A percentile compares a stretch with the other conserved stretches of the same genome.
phyloP scores from a whole-genome alignment of 2,888 invertebrate genomes.

The Agonopterix alstromeriana region DNA sequence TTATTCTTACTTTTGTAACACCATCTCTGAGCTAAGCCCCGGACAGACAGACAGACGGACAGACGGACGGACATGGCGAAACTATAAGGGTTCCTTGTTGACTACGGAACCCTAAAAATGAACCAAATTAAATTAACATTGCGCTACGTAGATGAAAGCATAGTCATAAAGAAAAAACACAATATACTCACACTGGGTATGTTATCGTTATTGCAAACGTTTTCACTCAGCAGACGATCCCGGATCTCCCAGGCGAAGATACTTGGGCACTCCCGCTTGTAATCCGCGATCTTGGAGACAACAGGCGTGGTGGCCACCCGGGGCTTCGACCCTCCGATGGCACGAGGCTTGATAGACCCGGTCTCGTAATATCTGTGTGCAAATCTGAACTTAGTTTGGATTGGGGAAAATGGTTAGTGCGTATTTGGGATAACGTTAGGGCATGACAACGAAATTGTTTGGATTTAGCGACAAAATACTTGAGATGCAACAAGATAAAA shows the following conservation, averaged over 20 bases:
- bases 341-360: conserved; percentile 96
- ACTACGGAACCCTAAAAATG: no score
- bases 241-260: conserved; percentile 99
- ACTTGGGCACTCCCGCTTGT: conserved; percentile 97
- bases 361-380: conserved; percentile 95
- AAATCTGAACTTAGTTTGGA: conserved; percentile 69
- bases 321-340: conserved; percentile 98
- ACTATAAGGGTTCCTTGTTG: no score
- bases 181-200: conserved; percentile 95
- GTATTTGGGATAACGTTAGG: conserved; percentile 10
- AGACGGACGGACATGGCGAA: no score
- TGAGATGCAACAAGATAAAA: no score
- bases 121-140: neutral
- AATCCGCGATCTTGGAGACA: conserved; percentile 96
- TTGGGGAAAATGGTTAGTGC: conserved; percentile 41
- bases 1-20: no score
- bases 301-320: conserved; percentile 96
- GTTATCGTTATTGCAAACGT: conserved; percentile 97
- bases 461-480: no score
- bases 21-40: no score
- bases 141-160: neutral
- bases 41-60: no score
- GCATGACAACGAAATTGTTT: no score
- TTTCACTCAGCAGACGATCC: conserved; percentile 94
- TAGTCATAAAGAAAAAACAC: neutral